phyloP scores from a whole-genome alignment of 2,797 vertebrate genomes.

The Leptodactylus fallax region DNA sequence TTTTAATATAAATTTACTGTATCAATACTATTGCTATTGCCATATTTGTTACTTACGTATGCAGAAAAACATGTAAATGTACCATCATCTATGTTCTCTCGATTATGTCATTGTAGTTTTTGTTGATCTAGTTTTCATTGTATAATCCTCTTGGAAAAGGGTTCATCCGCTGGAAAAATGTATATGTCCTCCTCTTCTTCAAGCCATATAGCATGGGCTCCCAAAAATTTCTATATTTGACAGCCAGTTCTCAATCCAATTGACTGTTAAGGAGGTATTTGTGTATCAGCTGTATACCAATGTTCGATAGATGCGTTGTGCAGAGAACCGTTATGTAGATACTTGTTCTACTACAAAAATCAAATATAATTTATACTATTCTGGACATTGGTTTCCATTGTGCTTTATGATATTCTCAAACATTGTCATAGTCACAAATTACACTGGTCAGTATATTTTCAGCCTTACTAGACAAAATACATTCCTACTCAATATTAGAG shows the following conservation, averaged over 20 bases:
- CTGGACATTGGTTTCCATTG: not conserved
- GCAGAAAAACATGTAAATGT: not conserved
- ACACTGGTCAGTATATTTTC: no score
- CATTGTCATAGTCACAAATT: no score
- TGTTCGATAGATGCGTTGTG: not conserved
- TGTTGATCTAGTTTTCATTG: not conserved
- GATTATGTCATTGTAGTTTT: not conserved
- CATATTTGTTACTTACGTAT: not conserved
- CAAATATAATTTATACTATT: slow-evolving; percentile 54
- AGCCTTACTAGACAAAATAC: no score
- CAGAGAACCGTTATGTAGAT: slow-evolving; percentile 38
- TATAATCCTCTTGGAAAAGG: not conserved
- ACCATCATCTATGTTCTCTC: not conserved
- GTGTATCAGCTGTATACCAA: slow-evolving; percentile 47
- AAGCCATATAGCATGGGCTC: not conserved
- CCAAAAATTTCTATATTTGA: not conserved
- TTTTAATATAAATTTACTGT: slow-evolving; percentile 6
- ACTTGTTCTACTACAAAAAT: slow-evolving; percentile 45
- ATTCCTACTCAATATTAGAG: no score
- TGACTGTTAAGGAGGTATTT: slow-evolving; percentile 34
- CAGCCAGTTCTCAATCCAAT: not conserved
- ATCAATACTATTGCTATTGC: not conserved
- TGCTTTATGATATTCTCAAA: not conserved
- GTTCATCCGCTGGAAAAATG: not conserved
- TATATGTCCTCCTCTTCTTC: not conserved